These are phyloP conservation scores for Drosophila borborema DNA, from an alignment of 2,888 invertebrate genomes.

Conservation along the genomic window DNA sequence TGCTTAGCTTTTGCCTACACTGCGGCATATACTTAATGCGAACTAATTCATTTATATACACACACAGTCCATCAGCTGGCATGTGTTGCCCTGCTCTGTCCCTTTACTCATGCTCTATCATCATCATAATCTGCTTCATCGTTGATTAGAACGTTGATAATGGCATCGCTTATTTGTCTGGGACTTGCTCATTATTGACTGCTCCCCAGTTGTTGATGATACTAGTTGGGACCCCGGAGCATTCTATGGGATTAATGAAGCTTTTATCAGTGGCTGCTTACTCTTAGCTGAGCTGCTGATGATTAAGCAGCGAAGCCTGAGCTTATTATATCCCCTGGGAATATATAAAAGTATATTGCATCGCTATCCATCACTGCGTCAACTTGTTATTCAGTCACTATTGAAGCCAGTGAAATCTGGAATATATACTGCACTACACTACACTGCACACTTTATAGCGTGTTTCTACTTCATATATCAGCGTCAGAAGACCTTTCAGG, in stretches of 20 bases:
- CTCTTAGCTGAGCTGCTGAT: neutral
- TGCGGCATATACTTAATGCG: conserved; percentile 74
- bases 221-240: conserved; percentile 47
- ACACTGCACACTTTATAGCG: too few species aligned
- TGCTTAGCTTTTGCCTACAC: conserved; percentile 46
- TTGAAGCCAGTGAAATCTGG: neutral
- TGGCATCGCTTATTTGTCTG: conserved; percentile 44
- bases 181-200: conserved; percentile 23
- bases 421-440: too few species aligned
- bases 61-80: conserved; percentile 35
- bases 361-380: neutral
- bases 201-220: conserved; percentile 45
- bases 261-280: conserved; percentile 37
- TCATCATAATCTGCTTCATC: conserved; percentile 45
- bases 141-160: conserved; percentile 63
- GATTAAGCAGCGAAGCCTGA: neutral
- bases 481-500: too few species aligned
- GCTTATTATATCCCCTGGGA: neutral
- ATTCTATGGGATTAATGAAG: conserved; percentile 66
- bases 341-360: neutral
- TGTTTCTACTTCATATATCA: neutral
- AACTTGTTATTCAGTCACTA: neutral
- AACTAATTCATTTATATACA: conserved; percentile 76
- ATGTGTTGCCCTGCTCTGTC: conserved; percentile 16
- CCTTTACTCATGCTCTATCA: conserved; percentile 24